Base-by-base conservation (phyloP, 2,113 vertebrate genomes). In the Oenanthe melanoleuca region DNA sequence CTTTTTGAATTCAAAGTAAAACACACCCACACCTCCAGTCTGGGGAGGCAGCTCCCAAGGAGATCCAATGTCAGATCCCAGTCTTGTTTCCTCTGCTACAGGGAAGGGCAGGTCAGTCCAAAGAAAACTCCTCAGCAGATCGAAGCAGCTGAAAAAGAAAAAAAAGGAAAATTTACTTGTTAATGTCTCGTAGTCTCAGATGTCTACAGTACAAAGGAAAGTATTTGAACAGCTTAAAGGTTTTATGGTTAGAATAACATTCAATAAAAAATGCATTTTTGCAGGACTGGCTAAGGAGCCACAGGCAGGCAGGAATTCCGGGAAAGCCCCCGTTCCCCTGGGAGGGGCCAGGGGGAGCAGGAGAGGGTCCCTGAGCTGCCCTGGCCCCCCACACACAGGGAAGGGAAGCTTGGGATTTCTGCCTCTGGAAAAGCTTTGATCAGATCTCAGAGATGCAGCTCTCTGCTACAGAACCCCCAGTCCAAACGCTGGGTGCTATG, bases 201-300 rank as follows among this genome's bases (percentile, higher is more conserved):
- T 97, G 96, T 97, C 94, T 90, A 75, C 0, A 0, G 95, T 88
- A 97, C 92, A 97, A 97, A 97, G 92, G 86, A 92, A 97, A 97
- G 96, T 96, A 97, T 97, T 96, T 97, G 96, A 97, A 97, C 95
- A 97, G 96, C 94, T 97, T 97, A 95, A 92, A 96, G 86, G 77
- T 97, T 96, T 97, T 97, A 97, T 83, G 81, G 86, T 80, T 97
- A 87, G 92, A 97, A 97, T 95, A 97, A 96, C 93, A 96, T 96
- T 88, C 86, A 96, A 96, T 95, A 91, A 96, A 96, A 96, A 80
- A 77, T 74, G 80, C 92, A 87, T 96, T 96, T 97, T 95, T 97
- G 93, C 88, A 93, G 87, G 89, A 49, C 66, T 95, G 86, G 70
- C 89, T 92, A 56, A 94, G 91, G 95, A 97, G 91, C 94, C 93